These are phyloP conservation scores for Acanthoscelides obtectus DNA, from an alignment of 2,888 invertebrate species.

Conservation along the genomic window DNA sequence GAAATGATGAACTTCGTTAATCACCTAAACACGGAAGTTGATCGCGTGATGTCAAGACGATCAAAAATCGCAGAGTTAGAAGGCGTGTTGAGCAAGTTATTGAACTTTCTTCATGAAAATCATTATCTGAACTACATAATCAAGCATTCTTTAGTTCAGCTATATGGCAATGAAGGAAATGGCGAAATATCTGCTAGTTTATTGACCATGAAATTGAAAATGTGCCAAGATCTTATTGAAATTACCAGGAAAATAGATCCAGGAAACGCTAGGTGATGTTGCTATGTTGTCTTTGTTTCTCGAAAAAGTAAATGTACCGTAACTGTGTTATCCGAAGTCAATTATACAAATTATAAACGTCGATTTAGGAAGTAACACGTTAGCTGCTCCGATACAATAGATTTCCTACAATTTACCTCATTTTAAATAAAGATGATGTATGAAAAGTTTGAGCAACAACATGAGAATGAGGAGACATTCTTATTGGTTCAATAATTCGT, in stretches of 20 bases:
- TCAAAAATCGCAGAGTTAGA: conserved; percentile 56
- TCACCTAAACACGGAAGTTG: conserved; percentile 69
- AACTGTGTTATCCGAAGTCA: neutral
- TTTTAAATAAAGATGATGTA: too few species aligned
- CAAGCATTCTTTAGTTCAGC: conserved; percentile 64
- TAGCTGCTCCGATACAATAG: too few species aligned
- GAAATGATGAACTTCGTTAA: conserved; percentile 61
- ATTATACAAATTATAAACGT: neutral
- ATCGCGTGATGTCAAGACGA: conserved; percentile 53
- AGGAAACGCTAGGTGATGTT: conserved; percentile 54
- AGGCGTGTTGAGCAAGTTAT: conserved; percentile 59
- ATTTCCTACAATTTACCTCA: too few species aligned
- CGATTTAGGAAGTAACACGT: too few species aligned
- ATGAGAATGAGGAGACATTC: too few species aligned
- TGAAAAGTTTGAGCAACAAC: too few species aligned
- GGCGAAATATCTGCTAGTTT: conserved; percentile 55
- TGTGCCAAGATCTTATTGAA: conserved; percentile 58
- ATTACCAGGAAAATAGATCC: conserved; percentile 63
- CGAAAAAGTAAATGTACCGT: too few species aligned
- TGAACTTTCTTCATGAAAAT: conserved; percentile 59
- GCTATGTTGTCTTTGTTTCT: neutral
- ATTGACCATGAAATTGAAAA: conserved; percentile 57
- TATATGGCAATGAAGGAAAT: conserved; percentile 65
- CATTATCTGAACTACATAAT: conserved; percentile 65
- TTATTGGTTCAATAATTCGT: too few species aligned